phyloP scores from a whole-genome alignment of 2,113 vertebrate genomes.

The Asarcornis scutulata region DNA sequence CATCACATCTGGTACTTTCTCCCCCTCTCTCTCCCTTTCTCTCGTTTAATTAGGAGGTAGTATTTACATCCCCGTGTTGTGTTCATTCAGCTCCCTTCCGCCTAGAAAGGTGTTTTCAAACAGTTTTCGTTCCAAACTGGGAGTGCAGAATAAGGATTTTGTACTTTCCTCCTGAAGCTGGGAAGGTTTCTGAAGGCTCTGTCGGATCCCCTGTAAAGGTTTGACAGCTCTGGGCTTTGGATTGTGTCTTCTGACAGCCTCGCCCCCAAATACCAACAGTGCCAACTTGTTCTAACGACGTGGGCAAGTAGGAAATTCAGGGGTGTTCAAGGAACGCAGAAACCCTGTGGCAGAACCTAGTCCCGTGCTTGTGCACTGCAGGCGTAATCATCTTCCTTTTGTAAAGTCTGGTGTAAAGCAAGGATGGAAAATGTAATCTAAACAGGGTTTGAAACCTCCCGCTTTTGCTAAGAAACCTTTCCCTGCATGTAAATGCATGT shows the following conservation, averaged over 20 bases:
- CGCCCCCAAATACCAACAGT: background rate
- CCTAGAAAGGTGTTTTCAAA: fast-evolving
- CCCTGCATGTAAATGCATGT: fast-evolving
- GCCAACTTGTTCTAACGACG: fast-evolving
- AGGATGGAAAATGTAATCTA: background rate
- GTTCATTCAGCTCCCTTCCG: fast-evolving
- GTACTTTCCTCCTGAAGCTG: too few species aligned
- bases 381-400: too few species aligned
- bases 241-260: background rate
- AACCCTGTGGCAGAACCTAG: background rate
- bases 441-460: background rate
- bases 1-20: background rate
- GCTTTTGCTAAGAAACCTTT: background rate
- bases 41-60: background rate
- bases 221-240: background rate
- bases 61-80: fast-evolving
- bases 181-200: background rate
- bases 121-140: background rate
- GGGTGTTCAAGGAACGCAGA: background rate
- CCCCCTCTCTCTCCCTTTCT: background rate
- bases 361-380: background rate
- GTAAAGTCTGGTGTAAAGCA: background rate
- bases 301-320: background rate
- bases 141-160: background rate
- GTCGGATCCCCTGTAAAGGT: fast-evolving